A percentile compares a stretch with the other conserved stretches of the same genome.
Conservation (phyloP, 2,888 invertebrate species). For the Tinea semifulvella region DNA sequence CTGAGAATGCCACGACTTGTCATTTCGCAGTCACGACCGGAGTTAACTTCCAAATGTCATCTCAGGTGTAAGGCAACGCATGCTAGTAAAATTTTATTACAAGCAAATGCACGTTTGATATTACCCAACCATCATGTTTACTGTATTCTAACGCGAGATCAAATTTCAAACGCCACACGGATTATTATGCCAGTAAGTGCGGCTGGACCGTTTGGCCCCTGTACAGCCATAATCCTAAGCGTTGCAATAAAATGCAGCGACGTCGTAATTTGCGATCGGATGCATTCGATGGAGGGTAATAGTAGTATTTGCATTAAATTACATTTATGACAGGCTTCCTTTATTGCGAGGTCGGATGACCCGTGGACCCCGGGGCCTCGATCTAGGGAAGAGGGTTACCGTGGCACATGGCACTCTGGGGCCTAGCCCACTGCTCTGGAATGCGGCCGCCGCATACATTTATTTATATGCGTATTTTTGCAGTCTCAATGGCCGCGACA, state of each 20-base stretch:
- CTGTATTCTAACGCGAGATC: slow-evolving; percentile 9
- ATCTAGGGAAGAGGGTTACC: slow-evolving; percentile 33
- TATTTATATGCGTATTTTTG: slow-evolving; percentile 15
- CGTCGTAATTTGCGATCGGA: slow-evolving; percentile 18
- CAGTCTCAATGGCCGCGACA: slow-evolving; percentile 16
- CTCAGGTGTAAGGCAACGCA: slow-evolving; percentile 24
- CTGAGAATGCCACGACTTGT: slow-evolving; percentile 63
- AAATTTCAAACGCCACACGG: neutral
- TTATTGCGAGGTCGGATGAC: slow-evolving; percentile 5
- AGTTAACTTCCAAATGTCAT: slow-evolving; percentile 46
- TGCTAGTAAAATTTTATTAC: slow-evolving; percentile 9
- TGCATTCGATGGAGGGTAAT: slow-evolving; percentile 5
- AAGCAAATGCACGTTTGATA: slow-evolving; percentile 6
- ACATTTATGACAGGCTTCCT: slow-evolving; percentile 12
- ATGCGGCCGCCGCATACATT: slow-evolving; percentile 12
- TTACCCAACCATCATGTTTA: slow-evolving; percentile 11
- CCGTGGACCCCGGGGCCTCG: slow-evolving; percentile 16
- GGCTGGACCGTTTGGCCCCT: slow-evolving; percentile 7
- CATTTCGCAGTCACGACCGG: slow-evolving; percentile 57
- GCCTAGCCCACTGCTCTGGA: slow-evolving; percentile 14
- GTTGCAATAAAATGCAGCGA: slow-evolving; percentile 24
- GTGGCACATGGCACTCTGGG: slow-evolving; percentile 22
- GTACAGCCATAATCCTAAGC: slow-evolving; percentile 15
- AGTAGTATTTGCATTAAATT: slow-evolving; percentile 6
- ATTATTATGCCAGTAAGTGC: slow-evolving; percentile 3